Evolutionary conservation across 2,113 vertebrate genomes (phyloP).

Genomic region (Crotalus tigris): DNA sequence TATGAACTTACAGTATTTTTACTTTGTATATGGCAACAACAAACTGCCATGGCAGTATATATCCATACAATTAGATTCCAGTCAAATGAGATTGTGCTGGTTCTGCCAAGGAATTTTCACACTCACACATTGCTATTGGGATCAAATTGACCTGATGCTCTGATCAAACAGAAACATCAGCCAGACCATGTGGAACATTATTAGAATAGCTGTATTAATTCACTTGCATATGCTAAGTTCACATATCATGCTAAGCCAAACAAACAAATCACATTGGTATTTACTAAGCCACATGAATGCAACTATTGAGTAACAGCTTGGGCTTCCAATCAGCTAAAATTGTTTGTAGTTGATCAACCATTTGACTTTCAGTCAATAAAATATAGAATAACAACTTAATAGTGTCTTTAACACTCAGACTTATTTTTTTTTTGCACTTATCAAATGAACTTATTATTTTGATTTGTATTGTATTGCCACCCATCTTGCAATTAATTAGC

Average conservation of each 20-base stretch:
- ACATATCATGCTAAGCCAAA: not conserved
- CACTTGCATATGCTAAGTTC: not conserved
- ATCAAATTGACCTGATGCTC: not conserved
- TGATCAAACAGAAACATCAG: not conserved
- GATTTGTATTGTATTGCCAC: not conserved
- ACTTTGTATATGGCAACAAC: not conserved
- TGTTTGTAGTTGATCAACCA: not conserved
- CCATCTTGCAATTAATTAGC: not conserved
- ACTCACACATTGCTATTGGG: not conserved
- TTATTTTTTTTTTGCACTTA: not conserved
- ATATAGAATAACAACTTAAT: not conserved
- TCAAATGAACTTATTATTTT: not conserved
- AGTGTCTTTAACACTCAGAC: not conserved
- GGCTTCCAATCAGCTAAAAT: not conserved
- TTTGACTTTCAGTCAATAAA: not conserved
- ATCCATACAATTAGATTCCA: not conserved
- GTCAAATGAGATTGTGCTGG: not conserved
- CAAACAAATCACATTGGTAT: not conserved
- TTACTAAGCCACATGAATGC: not conserved
- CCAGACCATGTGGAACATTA: not conserved
- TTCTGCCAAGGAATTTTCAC: not conserved
- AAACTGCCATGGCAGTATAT: not conserved
- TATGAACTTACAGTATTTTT: not conserved
- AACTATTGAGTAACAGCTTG: not conserved
- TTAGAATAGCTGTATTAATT: not conserved